phyloP scores from a whole-genome alignment of 1,140 invertebrate genomes.

The Temnothorax longispinosus region DNA sequence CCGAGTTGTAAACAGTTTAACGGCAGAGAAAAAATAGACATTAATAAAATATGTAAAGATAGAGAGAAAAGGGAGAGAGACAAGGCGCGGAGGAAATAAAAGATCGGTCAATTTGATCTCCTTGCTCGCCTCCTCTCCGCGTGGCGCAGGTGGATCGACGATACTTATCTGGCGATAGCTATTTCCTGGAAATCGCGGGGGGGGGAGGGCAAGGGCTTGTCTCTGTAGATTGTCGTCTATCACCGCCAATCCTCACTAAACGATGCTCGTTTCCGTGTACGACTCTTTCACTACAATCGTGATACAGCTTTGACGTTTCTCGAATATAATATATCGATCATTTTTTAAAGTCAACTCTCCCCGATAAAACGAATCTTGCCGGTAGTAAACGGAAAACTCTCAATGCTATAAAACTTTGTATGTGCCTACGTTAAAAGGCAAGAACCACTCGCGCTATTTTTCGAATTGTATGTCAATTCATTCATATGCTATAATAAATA shows the following conservation, averaged over 20 bases:
- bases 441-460: background rate
- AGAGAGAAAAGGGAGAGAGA: background rate
- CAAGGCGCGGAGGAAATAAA: constrained; percentile 37
- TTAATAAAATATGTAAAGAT: constrained; percentile 51
- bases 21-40: background rate
- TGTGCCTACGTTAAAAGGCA: background rate
- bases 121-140: constrained; percentile 17
- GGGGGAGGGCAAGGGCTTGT: background rate
- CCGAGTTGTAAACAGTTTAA: constrained; percentile 43
- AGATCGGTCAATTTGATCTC: constrained; percentile 35
- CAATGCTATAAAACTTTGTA: background rate
- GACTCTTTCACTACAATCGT: background rate
- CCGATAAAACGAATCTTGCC: constrained; percentile 25
- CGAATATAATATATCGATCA: constrained; percentile 32
- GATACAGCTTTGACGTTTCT: constrained; percentile 36
- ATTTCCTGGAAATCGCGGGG: constrained; percentile 31
- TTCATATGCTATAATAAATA: background rate
- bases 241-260: constrained; percentile 30
- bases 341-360: constrained; percentile 33
- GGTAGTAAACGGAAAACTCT: constrained; percentile 10
- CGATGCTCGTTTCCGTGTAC: constrained; percentile 8
- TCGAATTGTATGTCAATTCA: background rate
- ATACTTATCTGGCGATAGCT: constrained; percentile 40
- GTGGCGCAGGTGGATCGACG: constrained; percentile 33
- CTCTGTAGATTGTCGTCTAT: constrained; percentile 15